Percentiles rank a stretch among this genome's conserved stretches.
Evolutionary conservation across 2,888 invertebrate genomes (phyloP).

Genomic region (Rotaria magnacalcarata): DNA sequence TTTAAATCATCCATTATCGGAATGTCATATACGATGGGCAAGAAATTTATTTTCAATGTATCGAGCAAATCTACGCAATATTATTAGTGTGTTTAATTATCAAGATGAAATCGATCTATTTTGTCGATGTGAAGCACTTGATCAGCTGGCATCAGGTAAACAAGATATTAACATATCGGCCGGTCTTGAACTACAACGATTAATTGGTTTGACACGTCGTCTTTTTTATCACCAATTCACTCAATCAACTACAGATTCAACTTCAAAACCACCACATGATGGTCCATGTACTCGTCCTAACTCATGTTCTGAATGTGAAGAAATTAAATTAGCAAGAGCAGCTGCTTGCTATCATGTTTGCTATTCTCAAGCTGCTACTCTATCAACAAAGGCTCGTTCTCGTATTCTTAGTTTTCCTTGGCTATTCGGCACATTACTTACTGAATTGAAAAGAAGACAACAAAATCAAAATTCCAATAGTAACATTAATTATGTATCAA

Average conservation of each 20-base stretch:
- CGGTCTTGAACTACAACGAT: neutral
- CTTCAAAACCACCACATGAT: neutral
- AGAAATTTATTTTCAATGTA: neutral
- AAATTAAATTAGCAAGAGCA: slow-evolving; percentile 15
- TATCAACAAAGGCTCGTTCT: slow-evolving; percentile 25
- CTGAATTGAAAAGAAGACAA: neutral
- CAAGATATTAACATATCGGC: neutral
- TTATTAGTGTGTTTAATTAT: slow-evolving; percentile 13
- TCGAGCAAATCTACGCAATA: neutral
- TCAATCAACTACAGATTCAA: neutral
- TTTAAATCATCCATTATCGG: neutral
- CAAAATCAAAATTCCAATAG: neutral
- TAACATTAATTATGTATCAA: neutral
- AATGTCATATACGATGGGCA: neutral
- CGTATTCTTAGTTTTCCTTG: slow-evolving; percentile 30
- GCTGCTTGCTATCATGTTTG: slow-evolving; percentile 1
- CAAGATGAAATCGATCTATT: slow-evolving; percentile 35
- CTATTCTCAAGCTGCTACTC: neutral
- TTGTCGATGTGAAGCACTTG: slow-evolving; percentile 36
- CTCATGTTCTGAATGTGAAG: neutral
- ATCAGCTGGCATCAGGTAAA: neutral
- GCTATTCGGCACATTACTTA: neutral
- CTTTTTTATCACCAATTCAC: neutral
- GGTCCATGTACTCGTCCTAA: neutral
- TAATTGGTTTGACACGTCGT: neutral